Evolutionary conservation across 2,113 vertebrate species (phyloP).

Genomic region (Phycodurus eques): DNA sequence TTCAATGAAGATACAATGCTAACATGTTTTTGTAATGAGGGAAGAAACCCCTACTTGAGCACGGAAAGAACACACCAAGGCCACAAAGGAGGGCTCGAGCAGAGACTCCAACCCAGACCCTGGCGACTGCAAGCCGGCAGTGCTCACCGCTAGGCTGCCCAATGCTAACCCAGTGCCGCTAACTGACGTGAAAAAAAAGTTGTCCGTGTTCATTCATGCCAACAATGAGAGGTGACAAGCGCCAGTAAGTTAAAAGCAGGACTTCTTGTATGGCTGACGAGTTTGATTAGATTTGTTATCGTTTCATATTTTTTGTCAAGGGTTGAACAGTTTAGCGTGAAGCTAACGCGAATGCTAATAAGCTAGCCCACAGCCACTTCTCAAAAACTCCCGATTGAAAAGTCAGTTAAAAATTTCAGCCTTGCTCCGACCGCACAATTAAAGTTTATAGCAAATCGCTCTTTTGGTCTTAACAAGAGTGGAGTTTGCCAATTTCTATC

Average conservation of each 20-base stretch:
- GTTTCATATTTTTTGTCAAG: neutral
- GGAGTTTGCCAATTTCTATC: slow-evolving; percentile 27
- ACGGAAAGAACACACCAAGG: neutral
- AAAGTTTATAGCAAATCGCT: neutral
- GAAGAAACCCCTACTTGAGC: too few relatives aligned
- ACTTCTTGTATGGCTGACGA: neutral
- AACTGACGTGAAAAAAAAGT: neutral
- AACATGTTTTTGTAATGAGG: too few relatives aligned
- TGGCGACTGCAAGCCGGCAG: neutral
- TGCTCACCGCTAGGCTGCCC: too few relatives aligned
- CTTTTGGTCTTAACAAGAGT: slow-evolving; percentile 18
- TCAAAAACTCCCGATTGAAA: slow-evolving; percentile 50
- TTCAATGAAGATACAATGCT: too few relatives aligned
- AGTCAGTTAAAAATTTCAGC: slow-evolving; percentile 18
- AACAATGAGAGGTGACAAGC: neutral
- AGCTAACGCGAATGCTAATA: neutral
- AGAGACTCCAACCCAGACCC: neutral
- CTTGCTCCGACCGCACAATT: neutral
- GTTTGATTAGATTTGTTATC: neutral
- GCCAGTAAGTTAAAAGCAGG: neutral
- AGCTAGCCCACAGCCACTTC: slow-evolving; percentile 31
- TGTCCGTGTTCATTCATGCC: neutral
- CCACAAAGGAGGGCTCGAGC: neutral
- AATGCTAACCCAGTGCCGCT: neutral
- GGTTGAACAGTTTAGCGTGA: neutral